phyloP scores from a whole-genome alignment of 1,140 invertebrate species.

The Plectrocnemia conspersa region DNA sequence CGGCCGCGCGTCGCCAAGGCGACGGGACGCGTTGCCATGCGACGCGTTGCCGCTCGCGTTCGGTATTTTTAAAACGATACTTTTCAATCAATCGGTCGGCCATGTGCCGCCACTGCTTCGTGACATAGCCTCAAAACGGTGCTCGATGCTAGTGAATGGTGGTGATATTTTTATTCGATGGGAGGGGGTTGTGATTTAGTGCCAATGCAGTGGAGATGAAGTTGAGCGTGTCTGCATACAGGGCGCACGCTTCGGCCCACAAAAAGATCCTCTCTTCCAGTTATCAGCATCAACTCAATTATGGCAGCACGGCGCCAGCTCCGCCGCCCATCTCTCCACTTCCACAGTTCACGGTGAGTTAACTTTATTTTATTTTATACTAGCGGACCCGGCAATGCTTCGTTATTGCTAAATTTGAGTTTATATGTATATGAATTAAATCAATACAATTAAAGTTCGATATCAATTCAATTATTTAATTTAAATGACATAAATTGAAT shows the following conservation, averaged over 20 bases:
- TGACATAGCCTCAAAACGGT: not conserved
- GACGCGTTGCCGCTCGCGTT: constrained; percentile 12
- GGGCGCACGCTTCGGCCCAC: constrained; percentile 76
- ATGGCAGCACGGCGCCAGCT: constrained; percentile 68
- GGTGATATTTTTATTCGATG: not conserved
- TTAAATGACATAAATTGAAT: too few species aligned
- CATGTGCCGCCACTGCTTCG: not conserved
- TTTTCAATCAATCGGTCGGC: not conserved
- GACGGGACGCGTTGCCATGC: not conserved
- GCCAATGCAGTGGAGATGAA: constrained; percentile 55
- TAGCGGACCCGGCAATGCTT: too few species aligned
- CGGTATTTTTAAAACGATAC: not conserved
- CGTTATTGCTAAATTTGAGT: too few species aligned
- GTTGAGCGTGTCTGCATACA: constrained; percentile 76
- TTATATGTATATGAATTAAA: too few species aligned
- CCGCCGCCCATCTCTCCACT: constrained; percentile 51
- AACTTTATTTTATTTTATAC: constrained; percentile 21
- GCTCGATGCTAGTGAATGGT: not conserved
- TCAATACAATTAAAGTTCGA: too few species aligned
- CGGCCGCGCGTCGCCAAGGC: constrained; percentile 38
- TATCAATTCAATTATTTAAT: too few species aligned
- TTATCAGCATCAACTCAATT: constrained; percentile 70
- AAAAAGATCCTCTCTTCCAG: constrained; percentile 74
- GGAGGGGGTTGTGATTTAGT: constrained; percentile 2
- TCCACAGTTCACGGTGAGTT: constrained; percentile 55